A percentile compares a stretch with the other conserved stretches of the same genome.
phyloP scores from a whole-genome alignment of 2,113 vertebrate genomes.

The Rhipidura dahli region DNA sequence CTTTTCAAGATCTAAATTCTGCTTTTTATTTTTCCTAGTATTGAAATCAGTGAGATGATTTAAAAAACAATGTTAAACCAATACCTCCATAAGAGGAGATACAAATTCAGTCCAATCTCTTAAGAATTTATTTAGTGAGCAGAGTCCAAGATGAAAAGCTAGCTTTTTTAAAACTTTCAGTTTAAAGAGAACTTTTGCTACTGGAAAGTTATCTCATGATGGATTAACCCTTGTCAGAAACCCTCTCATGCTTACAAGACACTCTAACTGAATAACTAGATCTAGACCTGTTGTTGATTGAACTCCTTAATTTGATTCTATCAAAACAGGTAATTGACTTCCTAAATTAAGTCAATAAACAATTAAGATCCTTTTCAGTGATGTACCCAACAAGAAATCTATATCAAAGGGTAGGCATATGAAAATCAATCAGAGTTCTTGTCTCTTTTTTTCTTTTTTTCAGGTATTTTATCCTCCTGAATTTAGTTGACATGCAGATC shows the following conservation, averaged over 20 bases:
- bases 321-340: background rate
- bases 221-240: background rate
- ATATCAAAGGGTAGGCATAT: background rate
- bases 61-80: background rate
- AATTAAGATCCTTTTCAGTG: background rate
- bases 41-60: background rate
- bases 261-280: background rate
- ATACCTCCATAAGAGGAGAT: background rate
- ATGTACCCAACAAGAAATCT: background rate
- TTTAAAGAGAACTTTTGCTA: background rate
- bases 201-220: background rate
- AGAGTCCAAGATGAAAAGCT: background rate
- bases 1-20: background rate
- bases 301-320: background rate
- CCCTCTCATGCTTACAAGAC: background rate
- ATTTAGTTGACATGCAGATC: background rate
- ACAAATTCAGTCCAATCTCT: background rate
- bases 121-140: background rate
- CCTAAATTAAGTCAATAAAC: conserved; percentile 10
- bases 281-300: background rate
- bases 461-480: background rate
- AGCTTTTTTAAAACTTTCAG: background rate
- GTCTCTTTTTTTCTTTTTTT: background rate
- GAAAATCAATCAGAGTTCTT: background rate
- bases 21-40: background rate